phyloP scores from a whole-genome alignment of 2,888 invertebrate genomes.

The Cryptosula pallasiana region DNA sequence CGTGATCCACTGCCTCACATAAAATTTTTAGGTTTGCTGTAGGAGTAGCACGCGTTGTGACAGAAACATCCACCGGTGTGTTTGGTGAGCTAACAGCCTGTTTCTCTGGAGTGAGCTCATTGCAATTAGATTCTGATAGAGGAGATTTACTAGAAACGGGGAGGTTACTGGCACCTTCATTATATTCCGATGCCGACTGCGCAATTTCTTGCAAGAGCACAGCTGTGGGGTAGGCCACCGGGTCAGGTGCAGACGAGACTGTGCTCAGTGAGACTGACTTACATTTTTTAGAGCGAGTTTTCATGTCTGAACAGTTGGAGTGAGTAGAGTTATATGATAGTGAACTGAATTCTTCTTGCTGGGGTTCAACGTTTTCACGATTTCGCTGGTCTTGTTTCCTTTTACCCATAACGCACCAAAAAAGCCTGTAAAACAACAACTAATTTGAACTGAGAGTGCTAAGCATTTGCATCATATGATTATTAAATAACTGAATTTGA shows the following conservation, averaged over 20 bases:
- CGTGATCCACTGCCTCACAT: constrained; percentile 13
- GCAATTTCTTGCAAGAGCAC: background rate
- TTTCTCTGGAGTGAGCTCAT: constrained; percentile 5
- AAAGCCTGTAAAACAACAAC: too few relatives aligned
- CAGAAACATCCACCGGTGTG: background rate
- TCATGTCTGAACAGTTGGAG: too few relatives aligned
- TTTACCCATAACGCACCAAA: background rate
- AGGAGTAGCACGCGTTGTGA: background rate
- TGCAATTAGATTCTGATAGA: background rate
- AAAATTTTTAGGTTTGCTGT: constrained; percentile 14
- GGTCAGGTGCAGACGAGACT: background rate
- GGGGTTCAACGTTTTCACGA: background rate
- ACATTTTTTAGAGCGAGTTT: background rate
- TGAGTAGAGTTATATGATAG: background rate
- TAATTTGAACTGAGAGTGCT: too few relatives aligned
- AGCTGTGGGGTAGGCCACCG: constrained; percentile 1
- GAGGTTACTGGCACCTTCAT: background rate
- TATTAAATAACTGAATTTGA: too few relatives aligned
- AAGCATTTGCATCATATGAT: too few relatives aligned
- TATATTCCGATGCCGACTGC: background rate
- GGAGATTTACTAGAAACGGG: background rate
- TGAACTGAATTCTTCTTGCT: background rate
- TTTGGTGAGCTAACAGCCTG: background rate
- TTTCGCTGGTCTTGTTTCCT: background rate
- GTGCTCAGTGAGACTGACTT: background rate